These are phyloP conservation scores for Xiphorhynchus erythropygius DNA, from an alignment of 2,797 vertebrate genomes.

Conservation along the genomic window DNA sequence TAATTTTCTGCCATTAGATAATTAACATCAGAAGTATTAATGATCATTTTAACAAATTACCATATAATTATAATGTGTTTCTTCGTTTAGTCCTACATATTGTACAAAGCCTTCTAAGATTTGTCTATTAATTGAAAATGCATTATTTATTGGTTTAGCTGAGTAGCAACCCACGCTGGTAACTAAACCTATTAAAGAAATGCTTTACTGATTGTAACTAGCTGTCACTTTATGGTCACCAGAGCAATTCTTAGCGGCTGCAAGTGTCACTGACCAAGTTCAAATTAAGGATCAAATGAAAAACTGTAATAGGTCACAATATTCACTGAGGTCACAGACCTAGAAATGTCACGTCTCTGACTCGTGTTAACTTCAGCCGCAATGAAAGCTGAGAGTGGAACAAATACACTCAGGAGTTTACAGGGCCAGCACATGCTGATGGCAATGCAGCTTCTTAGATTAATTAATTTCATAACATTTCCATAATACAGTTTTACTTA, in stretches of 20 bases:
- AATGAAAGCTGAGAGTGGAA: slow-evolving; percentile 17
- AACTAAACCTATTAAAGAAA: slow-evolving; percentile 14
- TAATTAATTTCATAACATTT: slow-evolving; percentile 71
- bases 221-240: not conserved
- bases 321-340: not conserved
- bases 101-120: slow-evolving; percentile 44
- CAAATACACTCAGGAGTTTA: not conserved
- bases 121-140: slow-evolving; percentile 44
- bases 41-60: slow-evolving; percentile 51
- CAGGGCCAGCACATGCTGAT: slow-evolving; percentile 24
- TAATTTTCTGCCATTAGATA: slow-evolving; percentile 62
- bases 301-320: not conserved
- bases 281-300: slow-evolving; percentile 39
- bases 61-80: slow-evolving; percentile 53
- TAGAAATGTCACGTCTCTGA: not conserved
- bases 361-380: not conserved
- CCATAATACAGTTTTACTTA: slow-evolving; percentile 55
- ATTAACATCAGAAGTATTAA: slow-evolving; percentile 66
- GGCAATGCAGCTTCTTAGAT: slow-evolving; percentile 37
- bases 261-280: not conserved
- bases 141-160: not conserved
- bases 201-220: not conserved
- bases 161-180: not conserved
- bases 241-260: not conserved
- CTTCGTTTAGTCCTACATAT: slow-evolving; percentile 20